A percentile compares a stretch with the other conserved stretches of the same genome.
phyloP scores from a whole-genome alignment of 2,888 invertebrate species.

The Drosophila mimetica region DNA sequence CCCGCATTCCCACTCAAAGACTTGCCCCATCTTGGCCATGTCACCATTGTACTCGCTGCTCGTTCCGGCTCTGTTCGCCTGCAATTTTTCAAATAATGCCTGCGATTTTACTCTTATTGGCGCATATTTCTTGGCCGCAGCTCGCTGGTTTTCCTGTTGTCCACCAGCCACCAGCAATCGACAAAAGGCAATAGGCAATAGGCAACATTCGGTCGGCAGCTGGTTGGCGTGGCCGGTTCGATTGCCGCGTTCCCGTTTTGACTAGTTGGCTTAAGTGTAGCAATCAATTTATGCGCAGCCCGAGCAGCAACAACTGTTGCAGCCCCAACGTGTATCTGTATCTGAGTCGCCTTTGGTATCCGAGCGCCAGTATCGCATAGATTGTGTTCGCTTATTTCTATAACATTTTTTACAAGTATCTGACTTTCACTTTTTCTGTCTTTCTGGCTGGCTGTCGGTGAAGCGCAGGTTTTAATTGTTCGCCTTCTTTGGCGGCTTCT shows the following conservation, averaged over 20 bases:
- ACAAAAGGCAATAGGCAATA: neutral
- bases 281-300: constrained; percentile 62
- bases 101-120: constrained; percentile 44
- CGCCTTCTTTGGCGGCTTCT: constrained; percentile 43
- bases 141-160: constrained; percentile 60
- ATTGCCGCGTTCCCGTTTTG: constrained; percentile 67
- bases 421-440: constrained; percentile 64
- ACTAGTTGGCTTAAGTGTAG: constrained; percentile 63
- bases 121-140: constrained; percentile 52
- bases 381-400: constrained; percentile 53
- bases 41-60: constrained; percentile 31
- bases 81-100: constrained; percentile 44
- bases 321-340: constrained; percentile 30
- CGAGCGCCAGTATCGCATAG: constrained; percentile 22
- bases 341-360: constrained; percentile 29
- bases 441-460: constrained; percentile 31
- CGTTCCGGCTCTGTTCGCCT: constrained; percentile 44
- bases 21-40: constrained; percentile 41
- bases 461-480: constrained; percentile 43
- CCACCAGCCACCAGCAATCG: constrained; percentile 15
- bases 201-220: constrained; percentile 22
- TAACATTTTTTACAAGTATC: constrained; percentile 55
- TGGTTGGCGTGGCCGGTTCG: constrained; percentile 64
- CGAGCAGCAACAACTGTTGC: constrained; percentile 53
- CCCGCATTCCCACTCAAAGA: constrained; percentile 5